Conservation (phyloP, 2,113 vertebrate species). For the Psilopogon haemacephalus region DNA sequence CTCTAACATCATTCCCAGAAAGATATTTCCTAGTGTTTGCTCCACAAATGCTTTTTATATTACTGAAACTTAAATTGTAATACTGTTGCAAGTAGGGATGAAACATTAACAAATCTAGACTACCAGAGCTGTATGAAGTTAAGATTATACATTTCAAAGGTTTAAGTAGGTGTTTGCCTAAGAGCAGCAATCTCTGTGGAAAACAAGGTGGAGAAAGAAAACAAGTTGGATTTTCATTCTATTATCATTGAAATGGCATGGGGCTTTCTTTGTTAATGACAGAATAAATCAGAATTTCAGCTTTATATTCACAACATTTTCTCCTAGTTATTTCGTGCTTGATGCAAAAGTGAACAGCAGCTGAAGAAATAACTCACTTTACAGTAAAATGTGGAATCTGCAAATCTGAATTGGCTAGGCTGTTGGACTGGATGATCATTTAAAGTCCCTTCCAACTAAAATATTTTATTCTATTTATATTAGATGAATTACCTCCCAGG, state of each 20-base stretch:
- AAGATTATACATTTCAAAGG: constrained; percentile 61
- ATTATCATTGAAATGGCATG: constrained; percentile 64
- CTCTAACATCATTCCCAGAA: constrained; percentile 17
- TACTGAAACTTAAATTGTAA: constrained; percentile 66
- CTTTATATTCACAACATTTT: constrained; percentile 59
- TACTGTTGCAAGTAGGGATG: constrained; percentile 42
- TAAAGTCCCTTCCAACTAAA: background rate
- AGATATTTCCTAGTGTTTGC: constrained; percentile 27
- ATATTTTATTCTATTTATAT: background rate
- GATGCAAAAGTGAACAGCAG: constrained; percentile 39
- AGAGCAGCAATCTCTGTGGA: constrained; percentile 56
- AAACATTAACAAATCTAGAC: constrained; percentile 60
- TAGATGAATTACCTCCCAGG: background rate
- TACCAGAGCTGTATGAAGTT: constrained; percentile 50
- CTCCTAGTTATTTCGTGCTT: constrained; percentile 49
- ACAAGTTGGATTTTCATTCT: constrained; percentile 70
- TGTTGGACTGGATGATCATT: background rate
- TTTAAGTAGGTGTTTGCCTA: constrained; percentile 72
- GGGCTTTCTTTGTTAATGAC: constrained; percentile 69
- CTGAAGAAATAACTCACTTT: constrained; percentile 67
- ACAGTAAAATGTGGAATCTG: constrained; percentile 37
- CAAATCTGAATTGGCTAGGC: background rate
- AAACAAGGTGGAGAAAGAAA: constrained; percentile 70
- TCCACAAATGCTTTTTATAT: constrained; percentile 53
- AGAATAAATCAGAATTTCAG: constrained; percentile 72